Evolutionary conservation across 2,888 invertebrate species (phyloP), one percentile per base, ranked within the genome.

Genomic region (Phorcus lineatus): DNA sequence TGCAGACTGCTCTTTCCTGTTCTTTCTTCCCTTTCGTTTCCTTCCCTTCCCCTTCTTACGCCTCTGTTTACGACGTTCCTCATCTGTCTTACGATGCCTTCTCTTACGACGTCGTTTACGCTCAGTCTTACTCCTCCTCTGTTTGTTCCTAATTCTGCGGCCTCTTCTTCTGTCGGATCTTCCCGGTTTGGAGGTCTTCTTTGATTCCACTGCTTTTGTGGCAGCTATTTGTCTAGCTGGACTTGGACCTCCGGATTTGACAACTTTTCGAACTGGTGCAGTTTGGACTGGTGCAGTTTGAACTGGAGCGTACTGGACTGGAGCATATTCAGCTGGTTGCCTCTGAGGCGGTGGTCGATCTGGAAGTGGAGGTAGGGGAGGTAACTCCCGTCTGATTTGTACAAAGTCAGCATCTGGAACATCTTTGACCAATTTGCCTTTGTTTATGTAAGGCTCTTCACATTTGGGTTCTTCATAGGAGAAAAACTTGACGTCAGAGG

Each of bases 401-500:
- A 75, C 81, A 82, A 89, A 89, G 19, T 88, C 87, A 66, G 76
- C 53, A 2, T 81, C 79, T 7, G 79, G 62, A 13, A 91, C 70
- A n/a, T 86, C 85, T 0, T 78, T 52, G 17, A 93, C 83, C 22
- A 88, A 84, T 70, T 88, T 86, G 4, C 91, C 91, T 36, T 87
- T 84, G 9, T 93, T 83, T 4, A 84, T 70, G 0, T 78, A 80
- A 4, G 93, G 93, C 2, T 83, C 86, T 19, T 92, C 92, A 87
- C 95, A 95, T 13, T 89, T 85, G 22, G 94, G 92, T 80, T 92
- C 83, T 47, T 91, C 90, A 67, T 89, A 87, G 53, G 88, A 87
- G 81, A 88, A 90, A 85, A 93, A 93, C 16, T 90, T 88, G 52
- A 94, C 93, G 52, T 93, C 92, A 82, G 94, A 94, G 9, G 82